A percentile compares a stretch with the other conserved stretches of the same genome.
These are phyloP conservation scores for Rhodophaea formosa DNA, from an alignment of 2,888 invertebrate species.

Conservation along the genomic window DNA sequence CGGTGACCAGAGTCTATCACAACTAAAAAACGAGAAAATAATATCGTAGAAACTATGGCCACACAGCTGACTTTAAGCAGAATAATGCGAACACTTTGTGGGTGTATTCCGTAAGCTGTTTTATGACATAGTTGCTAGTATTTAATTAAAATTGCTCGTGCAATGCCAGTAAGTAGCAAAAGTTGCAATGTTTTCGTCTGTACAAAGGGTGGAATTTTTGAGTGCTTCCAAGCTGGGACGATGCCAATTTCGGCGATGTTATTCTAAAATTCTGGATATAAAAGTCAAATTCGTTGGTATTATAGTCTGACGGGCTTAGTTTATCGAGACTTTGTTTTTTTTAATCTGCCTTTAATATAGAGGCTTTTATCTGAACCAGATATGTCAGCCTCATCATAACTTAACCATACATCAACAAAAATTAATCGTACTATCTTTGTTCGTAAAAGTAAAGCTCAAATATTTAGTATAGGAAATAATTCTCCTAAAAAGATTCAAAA, in stretches of 20 bases:
- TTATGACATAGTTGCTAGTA: conserved; percentile 4
- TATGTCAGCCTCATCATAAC: too few species aligned
- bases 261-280: neutral
- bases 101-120: neutral
- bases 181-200: neutral
- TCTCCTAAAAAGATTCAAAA: too few species aligned
- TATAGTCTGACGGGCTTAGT: neutral
- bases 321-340: neutral
- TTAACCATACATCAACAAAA: too few species aligned
- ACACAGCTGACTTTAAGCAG: neutral
- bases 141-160: conserved; percentile 12
- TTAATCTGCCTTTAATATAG: too few species aligned
- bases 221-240: neutral
- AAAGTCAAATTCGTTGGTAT: neutral
- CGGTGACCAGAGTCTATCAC: neutral
- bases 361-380: too few species aligned
- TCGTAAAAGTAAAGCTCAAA: too few species aligned
- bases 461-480: too few species aligned
- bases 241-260: neutral
- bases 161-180: conserved; percentile 2
- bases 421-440: too few species aligned
- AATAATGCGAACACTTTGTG: neutral
- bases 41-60: neutral
- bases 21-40: neutral
- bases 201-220: conserved; percentile 8